Base-by-base conservation (phyloP, 2,888 invertebrate genomes). In the Zaprionus obscuricornis region DNA sequence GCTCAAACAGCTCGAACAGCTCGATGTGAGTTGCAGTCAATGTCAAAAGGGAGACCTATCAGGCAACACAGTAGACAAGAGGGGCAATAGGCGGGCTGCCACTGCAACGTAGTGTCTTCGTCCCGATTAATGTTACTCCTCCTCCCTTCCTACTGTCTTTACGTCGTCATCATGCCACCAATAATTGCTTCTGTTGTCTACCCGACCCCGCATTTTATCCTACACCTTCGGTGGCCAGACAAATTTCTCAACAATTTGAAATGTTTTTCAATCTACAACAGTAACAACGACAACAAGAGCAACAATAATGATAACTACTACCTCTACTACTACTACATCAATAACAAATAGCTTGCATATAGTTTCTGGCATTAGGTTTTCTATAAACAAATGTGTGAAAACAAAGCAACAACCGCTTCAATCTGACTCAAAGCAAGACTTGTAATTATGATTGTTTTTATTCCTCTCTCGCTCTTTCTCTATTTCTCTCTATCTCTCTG, bases 181-280 rank as follows among this genome's bases (percentile, higher is more conserved):
- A n/a, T n/a, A n/a, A n/a, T n/a, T n/a, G n/a, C n/a, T n/a, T n/a
- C n/a, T n/a, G n/a, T n/a, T n/a, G n/a, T n/a, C n/a, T n/a, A n/a
- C n/a, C n/a, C n/a, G n/a, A n/a, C n/a, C n/a, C n/a, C n/a, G n/a
- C 10, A 2, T 17, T 6, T 22, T 40, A 14, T n/a, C 24, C 10
- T 6, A 22, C 2, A 16, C 33, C 18, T 20, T 33, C 26, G 36
- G 50, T 79, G 66, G 49, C 60, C 78, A 64, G 51, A 82, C 69
- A 70, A 77, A 86, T 83, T 83, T 83, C 82, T 78, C 86, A 83
- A 83, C 82, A 85, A 86, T 86, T 86, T 66, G 71, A 83, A 85
- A 78, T 78, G 75, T 62, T 83, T 82, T 78, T 85, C 85, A 85
- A 79, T 85, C 57, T 46, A 73, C 59, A 66, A 51, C 40, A 59